These are phyloP conservation scores for Cryptocheilus praepositus DNA, from an alignment of 2,888 invertebrate species.

Conservation along the genomic window DNA sequence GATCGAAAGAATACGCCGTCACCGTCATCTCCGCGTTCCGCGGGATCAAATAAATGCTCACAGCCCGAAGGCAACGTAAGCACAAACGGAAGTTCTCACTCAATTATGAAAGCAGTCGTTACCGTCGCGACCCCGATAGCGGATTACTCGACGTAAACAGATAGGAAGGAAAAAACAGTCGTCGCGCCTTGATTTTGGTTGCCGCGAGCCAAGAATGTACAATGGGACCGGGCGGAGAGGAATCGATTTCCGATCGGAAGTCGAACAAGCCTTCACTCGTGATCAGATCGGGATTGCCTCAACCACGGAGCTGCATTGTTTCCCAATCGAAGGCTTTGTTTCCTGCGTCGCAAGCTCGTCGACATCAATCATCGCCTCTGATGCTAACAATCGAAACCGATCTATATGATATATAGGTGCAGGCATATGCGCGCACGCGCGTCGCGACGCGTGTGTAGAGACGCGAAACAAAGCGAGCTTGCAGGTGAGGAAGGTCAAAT, in stretches of 20 bases:
- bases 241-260: constrained; percentile 58
- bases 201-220: not conserved
- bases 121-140: too few species aligned
- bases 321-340: constrained; percentile 56
- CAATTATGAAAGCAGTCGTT: too few species aligned
- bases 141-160: too few species aligned
- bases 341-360: constrained; percentile 47
- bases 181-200: not conserved
- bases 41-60: too few species aligned
- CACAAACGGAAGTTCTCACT: too few species aligned
- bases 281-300: constrained; percentile 46
- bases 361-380: constrained; percentile 50
- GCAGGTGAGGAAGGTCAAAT: too few species aligned
- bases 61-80: too few species aligned
- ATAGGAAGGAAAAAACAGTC: not conserved
- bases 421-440: not conserved
- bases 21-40: too few species aligned
- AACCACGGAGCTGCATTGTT: constrained; percentile 50
- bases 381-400: constrained; percentile 29
- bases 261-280: constrained; percentile 34
- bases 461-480: too few species aligned
- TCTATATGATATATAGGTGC: not conserved
- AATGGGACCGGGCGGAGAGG: constrained; percentile 5
- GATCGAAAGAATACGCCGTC: too few species aligned
- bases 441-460: not conserved